These are phyloP conservation scores for Bos indicus DNA, from an alignment of 2,113 vertebrate species.

Conservation along the genomic window DNA sequence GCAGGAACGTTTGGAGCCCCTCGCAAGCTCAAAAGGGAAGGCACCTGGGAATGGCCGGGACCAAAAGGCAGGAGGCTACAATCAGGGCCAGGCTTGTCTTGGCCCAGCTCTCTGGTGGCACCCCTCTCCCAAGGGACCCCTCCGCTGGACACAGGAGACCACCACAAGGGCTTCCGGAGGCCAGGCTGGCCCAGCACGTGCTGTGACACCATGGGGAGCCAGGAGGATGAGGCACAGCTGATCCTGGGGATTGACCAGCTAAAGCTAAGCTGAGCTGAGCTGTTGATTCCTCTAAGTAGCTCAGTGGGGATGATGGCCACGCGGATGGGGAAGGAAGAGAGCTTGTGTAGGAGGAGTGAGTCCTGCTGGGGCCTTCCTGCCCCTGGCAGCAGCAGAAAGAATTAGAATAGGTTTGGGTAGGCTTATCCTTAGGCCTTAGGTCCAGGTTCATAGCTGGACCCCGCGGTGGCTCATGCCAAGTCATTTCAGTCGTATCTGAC, in stretches of 20 bases:
- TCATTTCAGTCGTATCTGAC: neutral
- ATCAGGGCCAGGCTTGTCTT: neutral
- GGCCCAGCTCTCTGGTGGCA: neutral
- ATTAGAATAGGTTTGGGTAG: neutral
- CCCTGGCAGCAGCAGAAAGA: neutral
- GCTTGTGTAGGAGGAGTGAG: neutral
- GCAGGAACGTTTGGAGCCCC: neutral
- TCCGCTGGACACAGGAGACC: neutral
- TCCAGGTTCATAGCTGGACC: neutral
- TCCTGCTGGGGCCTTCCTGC: neutral
- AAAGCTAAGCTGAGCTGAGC: conserved; percentile 49
- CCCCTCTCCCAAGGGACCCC: neutral
- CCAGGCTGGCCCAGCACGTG: accelerated
- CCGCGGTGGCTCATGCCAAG: neutral
- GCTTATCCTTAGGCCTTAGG: neutral
- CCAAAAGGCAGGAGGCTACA: neutral
- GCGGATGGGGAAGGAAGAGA: no score
- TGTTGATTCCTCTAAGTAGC: conserved; percentile 38
- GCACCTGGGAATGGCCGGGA: neutral
- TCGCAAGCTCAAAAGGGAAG: neutral
- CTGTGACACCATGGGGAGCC: neutral
- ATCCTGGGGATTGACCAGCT: neutral
- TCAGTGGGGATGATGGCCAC: neutral
- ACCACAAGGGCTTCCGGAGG: neutral
- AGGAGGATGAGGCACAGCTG: neutral